Base-by-base conservation (phyloP, 2,113 vertebrate genomes). In the Varanus komodoensis region DNA sequence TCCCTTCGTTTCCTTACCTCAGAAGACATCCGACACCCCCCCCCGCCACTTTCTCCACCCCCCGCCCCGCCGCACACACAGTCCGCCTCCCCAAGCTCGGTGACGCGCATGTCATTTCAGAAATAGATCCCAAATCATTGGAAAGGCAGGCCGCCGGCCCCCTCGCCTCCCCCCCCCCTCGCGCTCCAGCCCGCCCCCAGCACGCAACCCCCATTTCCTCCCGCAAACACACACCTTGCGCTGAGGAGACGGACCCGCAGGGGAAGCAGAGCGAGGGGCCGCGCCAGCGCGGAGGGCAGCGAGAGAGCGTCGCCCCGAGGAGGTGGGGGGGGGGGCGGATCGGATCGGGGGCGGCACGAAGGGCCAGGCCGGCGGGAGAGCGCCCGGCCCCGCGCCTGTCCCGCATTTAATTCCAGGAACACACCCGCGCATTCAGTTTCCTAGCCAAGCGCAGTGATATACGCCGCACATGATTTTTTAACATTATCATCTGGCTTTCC, bases 1-100 rank as follows among this genome's bases (percentile, higher is more conserved):
- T 90, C 90, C 95, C 87, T 91, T 91, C 88, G 85, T 78, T 93
- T 91, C 89, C 90, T 92, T 61, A 92, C 92, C 94, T 94, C 94
- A 68, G 94, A 94, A 95, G 92, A 89, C 93, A 95, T 90, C 91
- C 90, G 83, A 82, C n/a, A 91, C 29, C 7, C 6, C 34, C 29
- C 4, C 52, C 44, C 52, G 52, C 38, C 5, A 1, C 12, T 7
- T 8, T 0, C 38, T 3, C 4, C 34, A 44, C 25, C 27, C 0
- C 8, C 34, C 64, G 6, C 9, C 38, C 1, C 4, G 29, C 38
- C n/a, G 3, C 2, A 19, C 61, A 9, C 61, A 3, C 61, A 64
- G 61, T 19, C 29, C 27, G 19, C 32, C 57, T 8, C 11, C 82
- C 83, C 81, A 1, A 84, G 50, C 69, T 17, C 75, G 34, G 68